Evolutionary conservation across 2,888 invertebrate species (phyloP), one percentile per base, ranked within the genome.

Genomic region (Stenolophus ochropezus): DNA sequence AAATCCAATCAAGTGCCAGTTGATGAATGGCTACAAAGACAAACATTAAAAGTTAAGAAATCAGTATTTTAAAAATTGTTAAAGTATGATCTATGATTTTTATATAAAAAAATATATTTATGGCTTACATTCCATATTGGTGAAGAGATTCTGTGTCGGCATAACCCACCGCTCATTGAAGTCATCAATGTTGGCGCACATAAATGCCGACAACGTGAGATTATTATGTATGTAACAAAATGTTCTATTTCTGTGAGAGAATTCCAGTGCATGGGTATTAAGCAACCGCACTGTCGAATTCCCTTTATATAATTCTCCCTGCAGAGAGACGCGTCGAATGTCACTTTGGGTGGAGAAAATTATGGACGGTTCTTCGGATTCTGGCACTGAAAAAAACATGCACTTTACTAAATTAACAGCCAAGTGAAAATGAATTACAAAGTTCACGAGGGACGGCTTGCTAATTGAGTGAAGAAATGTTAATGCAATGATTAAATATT

Each of bases 1-100:
- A 93, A 81, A 96, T 90, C 97, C 97, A 97, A 90, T 97, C 97
- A 84, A 94, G 88, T 4, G 94, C 93, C 86, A 97, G 91, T 87
- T 94, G 94, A 84, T 93, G 93, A 83, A 96, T 94, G 84, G 93
- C 95, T 94, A 25, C 8, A 82, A 83, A 81, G 58, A 79, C 58
- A 81, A 76, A 61, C 69, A 82, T 79, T n/a, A n/a, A 27, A 27
- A 27, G 27, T 27, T 27, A 3, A 4, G 27, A 0, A 53, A 53
- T 53, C n/a, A 53, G 0, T 53, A 53, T 53, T 18, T 16, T 14
- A n/a, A n/a, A n/a, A n/a, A n/a, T n/a, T n/a, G n/a, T n/a, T n/a
- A n/a, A n/a, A n/a, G n/a, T n/a, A n/a, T n/a, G n/a, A n/a, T n/a
- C n/a, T n/a, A n/a, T n/a, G n/a, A n/a, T n/a, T n/a, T n/a, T n/a